Evolutionary conservation across 1,140 invertebrate genomes (phyloP), one percentile per base, ranked within the genome.

Genomic region (Pemphigus obesinymphae): DNA sequence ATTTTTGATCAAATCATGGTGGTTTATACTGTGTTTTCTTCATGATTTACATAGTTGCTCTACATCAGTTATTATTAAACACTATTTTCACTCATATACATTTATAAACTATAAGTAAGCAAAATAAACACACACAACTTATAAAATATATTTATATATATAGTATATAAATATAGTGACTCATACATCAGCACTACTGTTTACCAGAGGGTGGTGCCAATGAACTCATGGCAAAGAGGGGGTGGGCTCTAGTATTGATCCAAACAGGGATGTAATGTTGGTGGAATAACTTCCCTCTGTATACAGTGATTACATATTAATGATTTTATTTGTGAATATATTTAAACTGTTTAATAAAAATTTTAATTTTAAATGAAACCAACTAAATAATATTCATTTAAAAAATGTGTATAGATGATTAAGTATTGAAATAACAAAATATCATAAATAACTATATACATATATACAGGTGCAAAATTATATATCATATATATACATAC

Each of bases 171-270:
- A 43, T 70, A 70, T 45, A 45, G 23, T 48, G 43, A 73, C 26
- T 73, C 70, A 73, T 73, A 6, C 43, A 73, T 34, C 4, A 63
- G 15, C 29, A 63, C 1, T 63, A 63, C 68, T 72, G 70, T 73
- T 73, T 73, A 73, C 70, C 17, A 73, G 29, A 34, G 55, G 76
- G 76, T 80, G 76, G 76, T 80, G 53, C 55, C 37, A 63, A 43
- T 45, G 23, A 37, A 31, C 70, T 15, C 1, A 45, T 20, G 26
- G 8, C 15, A 40, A 45, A 55, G 76, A 63, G 37, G 34, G 34
- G 34, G 53, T 43, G 55, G 34, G 20, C 43, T 80, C n/a, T 43
- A 80, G 76, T 80, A 80, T 80, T 80, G 76, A 80, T 80, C 76
- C 76, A 80, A 10, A 58, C 76, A 80, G 76, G 76, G 76, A 29